These are phyloP conservation scores for Plagiodera versicolora DNA, from an alignment of 2,888 invertebrate genomes.

Conservation along the genomic window DNA sequence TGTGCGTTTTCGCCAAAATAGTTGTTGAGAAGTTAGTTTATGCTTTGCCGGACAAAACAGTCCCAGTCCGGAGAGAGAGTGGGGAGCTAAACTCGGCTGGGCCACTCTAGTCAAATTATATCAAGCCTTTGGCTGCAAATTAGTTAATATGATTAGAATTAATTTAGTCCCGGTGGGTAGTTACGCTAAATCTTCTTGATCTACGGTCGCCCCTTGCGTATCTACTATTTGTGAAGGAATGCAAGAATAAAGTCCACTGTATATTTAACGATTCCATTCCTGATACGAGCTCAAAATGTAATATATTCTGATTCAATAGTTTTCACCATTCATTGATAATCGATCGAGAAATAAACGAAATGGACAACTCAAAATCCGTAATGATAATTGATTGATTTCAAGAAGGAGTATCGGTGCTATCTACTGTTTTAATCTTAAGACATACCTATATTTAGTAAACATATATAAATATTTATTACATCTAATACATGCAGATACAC, in stretches of 20 bases:
- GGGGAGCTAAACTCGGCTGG: constrained; percentile 45
- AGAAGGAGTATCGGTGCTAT: constrained; percentile 6
- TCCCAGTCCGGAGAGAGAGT: constrained; percentile 40
- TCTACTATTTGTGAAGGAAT: no score
- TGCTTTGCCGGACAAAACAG: constrained; percentile 49
- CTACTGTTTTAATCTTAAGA: constrained; percentile 42
- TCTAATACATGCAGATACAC: constrained; percentile 51
- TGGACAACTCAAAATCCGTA: no score
- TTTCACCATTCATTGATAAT: no score
- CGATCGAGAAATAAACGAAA: no score
- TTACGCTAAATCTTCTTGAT: constrained; percentile 13
- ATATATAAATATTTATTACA: constrained; percentile 55
- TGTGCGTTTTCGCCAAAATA: constrained; percentile 54
- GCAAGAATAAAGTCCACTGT: no score
- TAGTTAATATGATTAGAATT: constrained; percentile 55
- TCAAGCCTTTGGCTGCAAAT: constrained; percentile 51
- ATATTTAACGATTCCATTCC: no score
- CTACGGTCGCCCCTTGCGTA: neutral
- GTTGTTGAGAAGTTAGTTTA: constrained; percentile 55
- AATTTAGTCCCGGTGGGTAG: constrained; percentile 41
- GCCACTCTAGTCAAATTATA: constrained; percentile 57
- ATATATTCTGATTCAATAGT: no score
- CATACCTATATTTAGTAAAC: constrained; percentile 52
- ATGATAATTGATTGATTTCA: neutral
- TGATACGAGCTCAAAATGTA: no score